A percentile compares a stretch with the other conserved stretches of the same genome.
These are phyloP conservation scores for Adelognathus sp. DNA, from an alignment of 2,888 invertebrate genomes.

Conservation along the genomic window DNA sequence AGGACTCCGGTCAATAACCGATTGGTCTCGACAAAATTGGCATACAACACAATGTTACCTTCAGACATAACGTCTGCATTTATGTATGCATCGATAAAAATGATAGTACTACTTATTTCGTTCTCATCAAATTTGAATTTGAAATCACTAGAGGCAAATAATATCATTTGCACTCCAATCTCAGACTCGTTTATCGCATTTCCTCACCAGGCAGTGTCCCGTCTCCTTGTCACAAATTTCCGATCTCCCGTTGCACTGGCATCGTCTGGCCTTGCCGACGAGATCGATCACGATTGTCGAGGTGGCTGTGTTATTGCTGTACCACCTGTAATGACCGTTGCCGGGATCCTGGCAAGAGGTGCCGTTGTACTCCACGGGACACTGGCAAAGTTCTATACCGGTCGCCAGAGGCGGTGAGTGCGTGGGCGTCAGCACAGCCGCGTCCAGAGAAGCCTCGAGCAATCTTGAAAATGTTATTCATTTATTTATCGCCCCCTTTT, in stretches of 20 bases:
- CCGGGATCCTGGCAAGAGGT: constrained; percentile 96
- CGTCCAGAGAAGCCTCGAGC: constrained; percentile 91
- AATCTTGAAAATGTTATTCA: constrained; percentile 81
- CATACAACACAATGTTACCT: too few species aligned
- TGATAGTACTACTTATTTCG: too few species aligned
- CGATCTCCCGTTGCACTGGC: constrained; percentile 92
- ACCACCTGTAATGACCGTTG: constrained; percentile 91
- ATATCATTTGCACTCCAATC: background rate
- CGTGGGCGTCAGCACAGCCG: constrained; percentile 87
- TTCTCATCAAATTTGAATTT: too few species aligned
- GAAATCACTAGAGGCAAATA: constrained; percentile 9
- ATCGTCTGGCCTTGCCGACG: constrained; percentile 90
- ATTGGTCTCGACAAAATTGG: too few species aligned
- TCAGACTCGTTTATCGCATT: background rate
- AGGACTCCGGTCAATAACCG: too few species aligned
- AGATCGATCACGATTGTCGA: constrained; percentile 90
- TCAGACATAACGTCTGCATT: too few species aligned
- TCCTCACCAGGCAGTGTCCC: constrained; percentile 90
- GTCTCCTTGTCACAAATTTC: constrained; percentile 90
- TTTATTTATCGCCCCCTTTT: constrained; percentile 4
- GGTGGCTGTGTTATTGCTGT: constrained; percentile 83
- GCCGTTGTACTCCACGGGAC: constrained; percentile 91
- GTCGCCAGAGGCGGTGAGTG: constrained; percentile 87
- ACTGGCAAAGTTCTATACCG: constrained; percentile 93
- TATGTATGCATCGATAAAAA: too few species aligned